These are phyloP conservation scores for Spisula solida DNA, from an alignment of 2,888 invertebrate genomes.

Conservation along the genomic window DNA sequence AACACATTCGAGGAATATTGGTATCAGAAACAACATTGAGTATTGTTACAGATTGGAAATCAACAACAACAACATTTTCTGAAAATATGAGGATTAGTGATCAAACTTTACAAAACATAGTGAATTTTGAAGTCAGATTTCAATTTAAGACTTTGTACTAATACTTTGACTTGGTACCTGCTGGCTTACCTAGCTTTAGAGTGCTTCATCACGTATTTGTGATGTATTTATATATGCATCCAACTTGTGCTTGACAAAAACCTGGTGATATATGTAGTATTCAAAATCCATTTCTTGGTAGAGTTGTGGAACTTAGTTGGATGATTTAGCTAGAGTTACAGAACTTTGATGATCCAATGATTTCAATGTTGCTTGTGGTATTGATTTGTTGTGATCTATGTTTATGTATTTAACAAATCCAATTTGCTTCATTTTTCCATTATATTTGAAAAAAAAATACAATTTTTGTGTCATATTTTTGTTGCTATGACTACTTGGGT, in stretches of 20 bases:
- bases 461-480: neutral
- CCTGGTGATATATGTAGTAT: neutral
- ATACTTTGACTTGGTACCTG: neutral
- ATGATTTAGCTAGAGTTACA: too few species aligned
- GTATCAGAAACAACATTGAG: constrained; percentile 21
- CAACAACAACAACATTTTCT: neutral
- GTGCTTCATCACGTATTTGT: neutral
- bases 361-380: constrained; percentile 48
- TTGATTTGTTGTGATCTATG: constrained; percentile 44
- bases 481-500: constrained; percentile 5
- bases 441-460: neutral
- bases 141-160: neutral
- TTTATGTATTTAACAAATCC: neutral
- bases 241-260: neutral
- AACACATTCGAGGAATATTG: constrained; percentile 18
- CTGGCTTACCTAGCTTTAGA: neutral
- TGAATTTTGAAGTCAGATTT: neutral
- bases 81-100: too few species aligned
- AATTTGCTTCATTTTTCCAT: constrained; percentile 22
- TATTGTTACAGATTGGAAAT: constrained; percentile 3
- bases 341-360: neutral
- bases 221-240: neutral
- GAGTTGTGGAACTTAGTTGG: neutral
- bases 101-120: neutral
- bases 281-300: neutral